Evolutionary conservation across 2,113 vertebrate species (phyloP), one percentile per base, ranked within the genome.

Genomic region (Chloebia gouldiae): DNA sequence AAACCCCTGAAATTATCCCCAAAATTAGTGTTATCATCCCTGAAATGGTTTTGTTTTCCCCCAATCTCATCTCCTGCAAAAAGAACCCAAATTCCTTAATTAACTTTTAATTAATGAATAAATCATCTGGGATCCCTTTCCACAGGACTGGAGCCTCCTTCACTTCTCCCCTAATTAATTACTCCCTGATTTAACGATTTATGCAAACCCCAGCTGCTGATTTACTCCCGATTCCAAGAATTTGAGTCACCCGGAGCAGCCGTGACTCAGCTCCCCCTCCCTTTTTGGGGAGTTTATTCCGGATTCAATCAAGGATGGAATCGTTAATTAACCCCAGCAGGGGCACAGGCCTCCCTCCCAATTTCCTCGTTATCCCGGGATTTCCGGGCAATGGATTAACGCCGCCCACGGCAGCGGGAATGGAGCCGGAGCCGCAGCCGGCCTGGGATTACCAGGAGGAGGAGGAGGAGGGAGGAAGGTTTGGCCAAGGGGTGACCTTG

Each of bases 161-260:
- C 83, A 2, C 64, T 16, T 19, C 30, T 15, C 40, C 57, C 16
- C 16, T 47, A 25, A 71, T 49, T 40, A 63, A 49, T 8, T 30
- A 20, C 30, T 31, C 49, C 49, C 42, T 0, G 1, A 31, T 42
- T 49, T 12, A 80, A 71, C 1, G 57, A 71, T 49, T 71, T 30
- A 14, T 16, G 13, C 12, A 1, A 21, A 18, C 3, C 5, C 39
- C 60, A 42, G 3, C 37, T 1, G 11, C 15, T 4, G 15, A n/a
- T 47, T 53, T n/a, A 3, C 20, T 53, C 64, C n/a, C 64, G 4
- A 4, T 87, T 71, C 56, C n/a, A 25, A 17, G 84, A 47, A 40
- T 8, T 11, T 11, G 54, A 86, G 27, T 66, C 82, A 42, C 2
- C 28, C 4, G 11, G 11, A 54, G 50, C 68, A 6, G 61, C 44